Conservation (phyloP, 1,140 invertebrate genomes). For the Lineus longissimus region DNA sequence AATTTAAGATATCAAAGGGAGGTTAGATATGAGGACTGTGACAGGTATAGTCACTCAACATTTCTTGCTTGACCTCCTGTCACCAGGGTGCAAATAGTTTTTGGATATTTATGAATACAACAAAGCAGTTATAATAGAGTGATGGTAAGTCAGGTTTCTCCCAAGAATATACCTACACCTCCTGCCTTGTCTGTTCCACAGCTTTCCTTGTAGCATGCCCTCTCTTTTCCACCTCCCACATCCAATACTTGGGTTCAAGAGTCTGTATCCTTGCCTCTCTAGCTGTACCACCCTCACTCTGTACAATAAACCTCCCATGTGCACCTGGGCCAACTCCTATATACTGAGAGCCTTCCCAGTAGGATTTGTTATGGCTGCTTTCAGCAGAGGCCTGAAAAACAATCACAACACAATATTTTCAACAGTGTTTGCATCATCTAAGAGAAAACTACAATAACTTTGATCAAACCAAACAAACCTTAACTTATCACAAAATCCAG, state of each 20-base stretch:
- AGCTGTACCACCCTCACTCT: neutral
- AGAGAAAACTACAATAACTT: neutral
- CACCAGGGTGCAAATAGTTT: too few species aligned
- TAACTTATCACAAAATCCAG: too few species aligned
- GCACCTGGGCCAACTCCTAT: slow-evolving; percentile 47
- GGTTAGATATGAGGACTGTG: too few species aligned
- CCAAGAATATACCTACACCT: slow-evolving; percentile 14
- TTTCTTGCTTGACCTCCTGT: too few species aligned
- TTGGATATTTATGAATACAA: too few species aligned
- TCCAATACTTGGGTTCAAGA: slow-evolving; percentile 37
- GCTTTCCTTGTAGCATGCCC: slow-evolving; percentile 37
- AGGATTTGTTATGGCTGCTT: slow-evolving; percentile 39
- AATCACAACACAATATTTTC: slow-evolving; percentile 11
- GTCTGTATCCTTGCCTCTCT: slow-evolving; percentile 39
- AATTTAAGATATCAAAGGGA: too few species aligned
- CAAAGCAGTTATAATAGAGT: too few species aligned
- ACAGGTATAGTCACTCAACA: too few species aligned
- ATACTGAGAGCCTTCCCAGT: slow-evolving; percentile 45
- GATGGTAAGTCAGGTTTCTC: too few species aligned
- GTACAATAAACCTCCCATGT: slow-evolving; percentile 32
- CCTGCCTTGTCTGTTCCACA: slow-evolving; percentile 13
- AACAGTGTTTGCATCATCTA: slow-evolving; percentile 22
- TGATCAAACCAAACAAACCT: too few species aligned
- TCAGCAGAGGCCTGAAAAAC: slow-evolving; percentile 28
- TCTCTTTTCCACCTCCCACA: slow-evolving; percentile 38